phyloP scores from a whole-genome alignment of 1,140 invertebrate species.

The Amphibalanus amphitrite region DNA sequence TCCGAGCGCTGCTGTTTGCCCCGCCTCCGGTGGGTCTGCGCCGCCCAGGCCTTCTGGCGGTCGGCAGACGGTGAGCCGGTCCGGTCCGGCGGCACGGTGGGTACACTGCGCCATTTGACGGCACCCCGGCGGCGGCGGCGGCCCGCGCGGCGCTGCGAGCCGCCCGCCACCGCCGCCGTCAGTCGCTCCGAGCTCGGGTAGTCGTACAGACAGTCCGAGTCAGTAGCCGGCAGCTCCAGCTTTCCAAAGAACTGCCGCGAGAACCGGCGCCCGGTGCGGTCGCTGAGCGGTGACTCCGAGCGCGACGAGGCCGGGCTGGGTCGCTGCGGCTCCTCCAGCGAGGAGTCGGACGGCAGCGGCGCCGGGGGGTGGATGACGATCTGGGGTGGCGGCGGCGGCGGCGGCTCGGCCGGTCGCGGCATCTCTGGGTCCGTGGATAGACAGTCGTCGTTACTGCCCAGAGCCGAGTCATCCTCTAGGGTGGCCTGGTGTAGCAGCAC shows the following conservation, averaged over 20 bases:
- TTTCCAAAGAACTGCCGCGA: constrained; percentile 39
- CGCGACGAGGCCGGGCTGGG: constrained; percentile 46
- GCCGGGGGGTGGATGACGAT: constrained; percentile 36
- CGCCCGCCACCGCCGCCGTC: too few relatives aligned
- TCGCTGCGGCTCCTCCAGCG: constrained; percentile 17
- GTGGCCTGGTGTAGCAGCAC: constrained; percentile 7
- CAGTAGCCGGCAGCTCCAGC: constrained; percentile 43
- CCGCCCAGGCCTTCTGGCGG: neutral
- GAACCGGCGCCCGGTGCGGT: constrained; percentile 23
- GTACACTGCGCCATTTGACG: neutral
- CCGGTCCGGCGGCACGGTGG: neutral
- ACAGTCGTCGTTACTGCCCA: constrained; percentile 17
- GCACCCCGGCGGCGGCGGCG: too few relatives aligned
- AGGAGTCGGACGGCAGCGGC: constrained; percentile 14
- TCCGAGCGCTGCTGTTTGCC: neutral
- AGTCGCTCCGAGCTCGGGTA: constrained; percentile 45
- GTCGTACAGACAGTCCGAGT: constrained; percentile 56
- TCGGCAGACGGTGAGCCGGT: too few relatives aligned
- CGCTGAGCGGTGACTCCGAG: constrained; percentile 55
- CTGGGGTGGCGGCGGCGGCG: constrained; percentile 37
- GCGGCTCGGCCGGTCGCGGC: constrained; percentile 9
- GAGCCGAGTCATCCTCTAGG: constrained; percentile 12
- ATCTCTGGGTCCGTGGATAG: constrained; percentile 6
- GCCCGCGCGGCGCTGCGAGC: too few relatives aligned
- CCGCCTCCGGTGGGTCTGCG: neutral